Conservation (phyloP, 2,113 vertebrate genomes). For the Columba janthina region DNA sequence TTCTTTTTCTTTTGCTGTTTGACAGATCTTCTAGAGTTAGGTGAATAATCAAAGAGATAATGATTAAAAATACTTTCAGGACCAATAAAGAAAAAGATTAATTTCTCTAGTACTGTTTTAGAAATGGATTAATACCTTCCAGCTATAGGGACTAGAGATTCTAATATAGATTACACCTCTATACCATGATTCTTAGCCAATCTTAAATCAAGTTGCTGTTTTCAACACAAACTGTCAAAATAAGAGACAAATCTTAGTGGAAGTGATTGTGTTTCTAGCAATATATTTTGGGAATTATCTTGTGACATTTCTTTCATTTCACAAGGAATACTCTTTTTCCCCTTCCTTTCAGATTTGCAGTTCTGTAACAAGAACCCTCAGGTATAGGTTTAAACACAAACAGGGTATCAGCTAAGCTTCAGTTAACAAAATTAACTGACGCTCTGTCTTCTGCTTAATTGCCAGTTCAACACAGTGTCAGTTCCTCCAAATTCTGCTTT, state of each 20-base stretch:
- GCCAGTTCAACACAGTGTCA: neutral
- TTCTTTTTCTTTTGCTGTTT: constrained; percentile 21
- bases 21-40: constrained; percentile 15
- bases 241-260: neutral
- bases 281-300: neutral
- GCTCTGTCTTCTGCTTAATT: neutral
- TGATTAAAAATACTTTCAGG: constrained; percentile 19
- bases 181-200: neutral
- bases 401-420: neutral
- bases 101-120: neutral
- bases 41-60: constrained; percentile 1
- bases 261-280: neutral
- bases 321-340: neutral
- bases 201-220: neutral
- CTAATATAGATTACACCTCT: neutral
- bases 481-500: neutral
- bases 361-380: neutral
- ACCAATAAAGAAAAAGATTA: constrained; percentile 1
- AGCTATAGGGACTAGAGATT: neutral
- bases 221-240: neutral
- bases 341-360: neutral
- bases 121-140: neutral
- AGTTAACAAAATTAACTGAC: neutral
- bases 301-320: neutral
- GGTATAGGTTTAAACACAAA: neutral